phyloP scores from a whole-genome alignment of 2,113 vertebrate species.

The Leucoraja erinaceus region DNA sequence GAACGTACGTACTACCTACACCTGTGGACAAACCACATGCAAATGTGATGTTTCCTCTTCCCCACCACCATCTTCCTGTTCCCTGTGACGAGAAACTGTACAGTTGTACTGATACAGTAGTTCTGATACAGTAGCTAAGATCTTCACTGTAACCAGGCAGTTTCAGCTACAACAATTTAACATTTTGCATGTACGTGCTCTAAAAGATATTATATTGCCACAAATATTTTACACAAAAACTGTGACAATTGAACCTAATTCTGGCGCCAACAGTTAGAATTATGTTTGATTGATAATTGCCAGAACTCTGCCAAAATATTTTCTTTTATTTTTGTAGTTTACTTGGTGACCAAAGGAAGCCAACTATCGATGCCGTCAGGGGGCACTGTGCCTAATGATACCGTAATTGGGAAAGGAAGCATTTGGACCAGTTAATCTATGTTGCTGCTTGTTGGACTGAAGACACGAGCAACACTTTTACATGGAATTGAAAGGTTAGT shows the following conservation, averaged over 20 bases:
- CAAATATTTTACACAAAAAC: not conserved
- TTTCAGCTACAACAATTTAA: not conserved
- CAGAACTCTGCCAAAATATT: not conserved
- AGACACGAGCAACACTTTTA: not conserved
- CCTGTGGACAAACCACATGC: not conserved
- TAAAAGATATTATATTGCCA: not conserved
- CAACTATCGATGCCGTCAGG: not conserved
- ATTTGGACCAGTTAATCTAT: not conserved
- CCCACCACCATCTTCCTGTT: not conserved
- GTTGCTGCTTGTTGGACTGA: not conserved
- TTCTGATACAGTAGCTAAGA: no score
- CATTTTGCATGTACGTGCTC: not conserved
- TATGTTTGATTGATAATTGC: not conserved
- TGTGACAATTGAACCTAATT: not conserved
- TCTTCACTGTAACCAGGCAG: not conserved
- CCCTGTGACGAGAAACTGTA: not conserved
- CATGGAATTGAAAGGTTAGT: constrained; percentile 18
- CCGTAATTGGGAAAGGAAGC: not conserved
- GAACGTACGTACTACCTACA: not conserved
- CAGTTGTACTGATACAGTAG: not conserved
- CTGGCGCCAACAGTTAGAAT: not conserved
- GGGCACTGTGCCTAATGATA: not conserved
- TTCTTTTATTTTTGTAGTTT: not conserved
- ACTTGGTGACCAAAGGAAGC: not conserved
- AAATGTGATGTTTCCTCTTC: not conserved